Base-by-base conservation (phyloP, 2,888 invertebrate genomes). In the Macrosoma leucophasiata region DNA sequence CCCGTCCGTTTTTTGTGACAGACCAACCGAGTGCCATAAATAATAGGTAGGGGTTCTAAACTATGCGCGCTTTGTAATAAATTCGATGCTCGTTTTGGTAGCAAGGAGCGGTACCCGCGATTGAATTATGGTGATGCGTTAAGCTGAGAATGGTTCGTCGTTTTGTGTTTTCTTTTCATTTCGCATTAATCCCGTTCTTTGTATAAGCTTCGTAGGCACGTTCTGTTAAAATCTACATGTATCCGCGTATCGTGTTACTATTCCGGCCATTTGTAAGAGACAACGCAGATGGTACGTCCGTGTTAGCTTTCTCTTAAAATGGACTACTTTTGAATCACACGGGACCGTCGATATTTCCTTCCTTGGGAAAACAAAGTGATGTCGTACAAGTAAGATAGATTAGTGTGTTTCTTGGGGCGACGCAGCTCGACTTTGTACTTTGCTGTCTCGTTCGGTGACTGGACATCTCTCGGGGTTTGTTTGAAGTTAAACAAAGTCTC, bases 41-140 rank as follows among this genome's bases (percentile, higher is more conserved):
- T 84, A 84, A 84, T 82, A 84, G 79, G 77, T 74, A 77, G 77
- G 82, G 81, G 78, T 73, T 70, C 76, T 71, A 68, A 68, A 67
- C 66, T 59, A 64, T 65, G 70, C 64, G 67, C 66, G 76, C 78
- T 74, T 81, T 78, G 81, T 82, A 76, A 79, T 81, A 81, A 82
- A 82, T 79, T 74, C 68, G 75, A 73, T 81, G 82, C 76, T 82
- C 82, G 76, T 84, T 73, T 82, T 76, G 73, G 78, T 74, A 78
- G 71, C 74, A 66, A 72, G 71, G 69, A 64, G 63, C 63, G 59
- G 65, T 64, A 61, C 64, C 62, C 56, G 56, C 70, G 69, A 82
- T 81, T 82, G 84, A 84, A 81, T 81, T 81, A 84, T 84, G 78
- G 68, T 71, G 79, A 81, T 82, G 74, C 73, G 77, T 73, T 82